Evolutionary conservation across 2,797 vertebrate species (phyloP).

Genomic region (Sitta carolinensis): DNA sequence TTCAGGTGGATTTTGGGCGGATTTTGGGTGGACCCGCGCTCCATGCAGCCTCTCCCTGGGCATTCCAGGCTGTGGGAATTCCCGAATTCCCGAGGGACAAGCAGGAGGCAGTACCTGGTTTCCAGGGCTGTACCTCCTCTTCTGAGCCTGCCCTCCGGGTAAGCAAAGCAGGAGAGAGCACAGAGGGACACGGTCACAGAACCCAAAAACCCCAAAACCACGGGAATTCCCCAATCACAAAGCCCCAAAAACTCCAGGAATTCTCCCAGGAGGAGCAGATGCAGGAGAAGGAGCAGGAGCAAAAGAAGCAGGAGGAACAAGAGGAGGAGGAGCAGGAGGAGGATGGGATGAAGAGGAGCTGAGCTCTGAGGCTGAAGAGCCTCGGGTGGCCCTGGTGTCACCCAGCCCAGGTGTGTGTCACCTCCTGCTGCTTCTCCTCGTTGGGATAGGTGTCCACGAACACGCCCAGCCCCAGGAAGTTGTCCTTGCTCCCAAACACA

Average conservation of each 20-base stretch:
- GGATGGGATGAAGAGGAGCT: no score
- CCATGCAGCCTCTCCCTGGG: no score
- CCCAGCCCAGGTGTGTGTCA: conserved; percentile 44
- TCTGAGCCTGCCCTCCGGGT: conserved; percentile 87
- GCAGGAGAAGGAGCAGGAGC: no score
- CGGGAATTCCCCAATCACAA: no score
- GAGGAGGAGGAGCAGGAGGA: no score
- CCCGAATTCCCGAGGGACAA: no score
- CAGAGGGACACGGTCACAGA: conserved; percentile 66
- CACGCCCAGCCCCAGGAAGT: conserved; percentile 93
- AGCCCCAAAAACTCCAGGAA: no score
- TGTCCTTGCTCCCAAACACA: conserved; percentile 96
- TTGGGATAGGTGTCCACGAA: conserved; percentile 98
- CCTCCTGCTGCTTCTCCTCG: conserved; percentile 96
- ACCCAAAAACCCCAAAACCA: neutral
- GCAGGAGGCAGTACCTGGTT: conserved; percentile 85
- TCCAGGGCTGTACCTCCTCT: conserved; percentile 93
- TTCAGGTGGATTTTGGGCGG: no score
- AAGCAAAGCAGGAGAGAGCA: conserved; percentile 69
- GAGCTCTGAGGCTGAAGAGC: neutral
- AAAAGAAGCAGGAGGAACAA: no score
- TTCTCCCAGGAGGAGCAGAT: no score
- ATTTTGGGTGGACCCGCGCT: no score
- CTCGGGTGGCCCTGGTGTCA: neutral
- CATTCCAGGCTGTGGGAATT: neutral